Conservation (phyloP, 2,113 vertebrate species). For the Laticauda colubrina region DNA sequence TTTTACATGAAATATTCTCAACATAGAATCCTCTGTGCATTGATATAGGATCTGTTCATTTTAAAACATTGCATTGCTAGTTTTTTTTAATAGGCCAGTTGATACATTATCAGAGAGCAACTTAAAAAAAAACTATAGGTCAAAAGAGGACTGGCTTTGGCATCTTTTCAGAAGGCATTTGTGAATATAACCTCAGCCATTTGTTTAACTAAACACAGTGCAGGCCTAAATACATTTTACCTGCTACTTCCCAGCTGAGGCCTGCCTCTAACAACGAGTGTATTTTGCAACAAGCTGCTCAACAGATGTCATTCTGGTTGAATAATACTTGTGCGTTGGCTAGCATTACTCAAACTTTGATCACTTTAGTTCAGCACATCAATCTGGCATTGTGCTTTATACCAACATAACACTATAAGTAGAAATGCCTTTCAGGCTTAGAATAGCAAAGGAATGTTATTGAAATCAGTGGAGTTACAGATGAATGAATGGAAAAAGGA, state of each 20-base stretch:
- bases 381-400: constrained; percentile 95
- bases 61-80: constrained; percentile 34
- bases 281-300: constrained; percentile 86
- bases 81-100: constrained; percentile 7
- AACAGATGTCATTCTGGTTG: constrained; percentile 81
- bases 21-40: background rate
- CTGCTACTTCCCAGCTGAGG: constrained; percentile 71
- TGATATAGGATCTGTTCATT: constrained; percentile 22
- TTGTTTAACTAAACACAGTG: constrained; percentile 69
- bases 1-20: constrained; percentile 18
- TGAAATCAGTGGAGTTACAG: constrained; percentile 86
- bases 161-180: constrained; percentile 64
- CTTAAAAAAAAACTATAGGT: constrained; percentile 45
- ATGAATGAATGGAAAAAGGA: constrained; percentile 88
- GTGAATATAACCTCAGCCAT: constrained; percentile 65
- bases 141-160: constrained; percentile 51
- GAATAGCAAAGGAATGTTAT: constrained; percentile 90
- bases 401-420: constrained; percentile 85
- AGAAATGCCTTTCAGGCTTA: constrained; percentile 84
- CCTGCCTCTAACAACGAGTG: constrained; percentile 82
- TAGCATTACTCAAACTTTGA: constrained; percentile 90
- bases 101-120: constrained; percentile 37
- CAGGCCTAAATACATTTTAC: constrained; percentile 69
- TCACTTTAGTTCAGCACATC: constrained; percentile 91
- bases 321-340: constrained; percentile 83